Evolutionary conservation across 2,113 vertebrate genomes (phyloP), one percentile per base, ranked within the genome.

Genomic region (Eptesicus fuscus): DNA sequence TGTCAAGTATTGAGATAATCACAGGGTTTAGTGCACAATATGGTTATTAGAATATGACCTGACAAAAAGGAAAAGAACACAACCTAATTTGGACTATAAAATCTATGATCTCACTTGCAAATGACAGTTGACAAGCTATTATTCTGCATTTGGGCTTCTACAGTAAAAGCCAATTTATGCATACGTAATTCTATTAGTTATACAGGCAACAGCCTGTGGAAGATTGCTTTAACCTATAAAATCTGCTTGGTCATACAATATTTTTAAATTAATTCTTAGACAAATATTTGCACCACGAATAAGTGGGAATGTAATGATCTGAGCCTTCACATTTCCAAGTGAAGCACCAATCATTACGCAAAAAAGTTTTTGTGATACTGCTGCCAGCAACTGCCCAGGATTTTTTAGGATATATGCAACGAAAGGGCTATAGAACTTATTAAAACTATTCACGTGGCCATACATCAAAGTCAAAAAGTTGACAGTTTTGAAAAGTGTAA

Each of bases 1-100:
- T 99, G 98, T 98, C 98, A 99, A 98, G 96, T 98, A 97, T 96
- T 98, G 97, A 92, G 97, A 98, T 98, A 98, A 99, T 98, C 98
- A 98, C 96, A 98, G 97, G 97, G 98, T 98, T 98, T 99, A 98
- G 98, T 98, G 97, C 95, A 98, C 98, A 98, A 98, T 98, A 98
- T 98, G 98, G 97, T 98, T 98, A 98, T 98, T 98, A 98, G 98
- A 98, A 98, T 98, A 98, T 98, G 98, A 98, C 98, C 98, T 98
- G 98, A 98, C 98, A 98, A 98, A 98, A 98, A 98, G 96, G 96
- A 97, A 98, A 98, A 98, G 97, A 98, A 98, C 97, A 98, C 98
- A 98, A 98, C 98, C 98, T 98, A 98, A 98, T 98, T 98, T 98
- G 98, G 98, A 98, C 97, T 98, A 98, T 74, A 44, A 98, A 98